Conservation (phyloP, 2,797 vertebrate species). For the Enteromius argenteus region DNA sequence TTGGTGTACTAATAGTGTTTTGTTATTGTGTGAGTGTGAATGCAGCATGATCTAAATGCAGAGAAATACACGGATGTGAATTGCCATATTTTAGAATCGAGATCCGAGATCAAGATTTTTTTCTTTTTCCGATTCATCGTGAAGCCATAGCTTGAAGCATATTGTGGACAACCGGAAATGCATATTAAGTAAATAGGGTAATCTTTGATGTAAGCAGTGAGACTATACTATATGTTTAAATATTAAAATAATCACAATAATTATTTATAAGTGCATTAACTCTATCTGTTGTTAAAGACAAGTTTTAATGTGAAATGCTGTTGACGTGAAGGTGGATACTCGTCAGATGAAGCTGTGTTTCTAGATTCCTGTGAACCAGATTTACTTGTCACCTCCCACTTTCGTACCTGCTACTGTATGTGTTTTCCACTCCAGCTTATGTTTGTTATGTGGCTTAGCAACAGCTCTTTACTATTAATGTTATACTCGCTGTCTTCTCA, state of each 20-base stretch:
- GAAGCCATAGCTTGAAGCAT: too few relatives aligned
- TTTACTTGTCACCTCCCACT: neutral
- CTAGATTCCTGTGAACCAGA: constrained; percentile 1
- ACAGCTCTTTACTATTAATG: neutral
- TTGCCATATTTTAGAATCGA: too few relatives aligned
- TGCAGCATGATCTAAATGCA: too few relatives aligned
- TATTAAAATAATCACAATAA: neutral
- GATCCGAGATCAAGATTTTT: too few relatives aligned
- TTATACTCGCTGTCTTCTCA: neutral
- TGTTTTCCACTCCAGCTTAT: neutral
- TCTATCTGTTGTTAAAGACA: neutral
- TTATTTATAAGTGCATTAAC: neutral
- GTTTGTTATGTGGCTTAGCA: neutral
- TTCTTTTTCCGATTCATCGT: too few relatives aligned
- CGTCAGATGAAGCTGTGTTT: neutral
- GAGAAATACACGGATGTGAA: too few relatives aligned
- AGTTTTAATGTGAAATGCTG: neutral
- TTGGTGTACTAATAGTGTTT: too few relatives aligned
- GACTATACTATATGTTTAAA: neutral
- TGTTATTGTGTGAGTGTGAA: too few relatives aligned
- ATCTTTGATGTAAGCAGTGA: neutral
- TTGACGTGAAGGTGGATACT: neutral
- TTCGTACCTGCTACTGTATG: neutral
- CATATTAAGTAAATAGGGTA: neutral
- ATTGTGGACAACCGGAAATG: neutral